A percentile compares a stretch with the other conserved stretches of the same genome.
Conservation (phyloP, 23 tunicate species). For the Phallusia fumigata region DNA sequence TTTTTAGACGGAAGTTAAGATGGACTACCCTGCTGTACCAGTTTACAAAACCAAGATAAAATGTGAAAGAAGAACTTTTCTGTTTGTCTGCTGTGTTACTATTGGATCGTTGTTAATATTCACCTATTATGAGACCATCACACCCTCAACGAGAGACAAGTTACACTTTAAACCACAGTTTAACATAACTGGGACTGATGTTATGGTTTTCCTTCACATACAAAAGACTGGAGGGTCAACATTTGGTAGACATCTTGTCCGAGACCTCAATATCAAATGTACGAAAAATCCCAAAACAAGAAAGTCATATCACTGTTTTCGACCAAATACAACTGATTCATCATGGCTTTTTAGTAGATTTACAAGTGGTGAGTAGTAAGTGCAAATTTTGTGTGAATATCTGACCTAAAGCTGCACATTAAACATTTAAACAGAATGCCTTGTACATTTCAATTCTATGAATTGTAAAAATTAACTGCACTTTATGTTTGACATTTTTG, state of each 20-base stretch:
- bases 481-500: too few relatives aligned
- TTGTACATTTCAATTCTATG: too few relatives aligned
- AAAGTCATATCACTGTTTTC: conserved; percentile 35
- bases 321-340: conserved; percentile 52
- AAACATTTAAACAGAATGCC: too few relatives aligned
- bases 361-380: conserved; percentile 70
- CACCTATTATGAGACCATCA: not conserved
- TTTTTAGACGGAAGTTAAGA: too few relatives aligned
- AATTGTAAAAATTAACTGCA: too few relatives aligned
- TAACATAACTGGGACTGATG: conserved; percentile 77
- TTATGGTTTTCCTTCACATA: conserved; percentile 81
- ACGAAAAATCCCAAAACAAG: conserved; percentile 16
- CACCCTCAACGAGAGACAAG: not conserved
- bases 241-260: conserved; percentile 67
- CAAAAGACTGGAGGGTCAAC: conserved; percentile 94
- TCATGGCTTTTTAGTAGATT: conserved; percentile 87
- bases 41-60: not conserved
- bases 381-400: too few relatives aligned
- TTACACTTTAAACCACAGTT: conserved; percentile 24
- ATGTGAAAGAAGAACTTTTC: not conserved
- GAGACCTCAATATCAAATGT: conserved; percentile 32
- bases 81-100: not conserved
- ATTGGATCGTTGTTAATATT: not conserved
- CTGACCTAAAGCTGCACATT: too few relatives aligned
- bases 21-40: too few relatives aligned